These are phyloP conservation scores for Molorchus minor DNA, from an alignment of 2,888 invertebrate genomes.

Conservation along the genomic window DNA sequence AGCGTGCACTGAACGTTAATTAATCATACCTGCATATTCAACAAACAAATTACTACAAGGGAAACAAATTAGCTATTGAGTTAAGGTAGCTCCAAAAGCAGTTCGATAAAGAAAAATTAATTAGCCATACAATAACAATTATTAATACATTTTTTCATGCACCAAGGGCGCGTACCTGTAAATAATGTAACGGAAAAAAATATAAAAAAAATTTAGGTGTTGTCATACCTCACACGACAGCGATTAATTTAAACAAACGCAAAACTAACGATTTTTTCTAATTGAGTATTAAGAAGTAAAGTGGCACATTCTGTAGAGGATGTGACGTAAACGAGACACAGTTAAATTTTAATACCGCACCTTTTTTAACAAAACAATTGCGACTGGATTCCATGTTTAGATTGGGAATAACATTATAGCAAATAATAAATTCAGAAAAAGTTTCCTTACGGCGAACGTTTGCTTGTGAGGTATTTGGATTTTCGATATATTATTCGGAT, in stretches of 20 bases:
- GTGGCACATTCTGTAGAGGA: conserved; percentile 36
- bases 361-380: conserved; percentile 52
- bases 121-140: conserved; percentile 14
- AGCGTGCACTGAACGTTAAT: too few species aligned
- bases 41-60: too few species aligned
- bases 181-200: not conserved
- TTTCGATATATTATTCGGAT: conserved; percentile 34
- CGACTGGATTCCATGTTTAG: conserved; percentile 49
- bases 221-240: not conserved
- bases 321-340: conserved; percentile 47
- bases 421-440: conserved; percentile 44
- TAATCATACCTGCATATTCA: too few species aligned
- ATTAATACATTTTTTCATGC: not conserved
- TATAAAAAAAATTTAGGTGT: conserved; percentile 10
- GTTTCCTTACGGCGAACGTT: conserved; percentile 33
- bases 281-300: conserved; percentile 21
- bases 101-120: conserved; percentile 11
- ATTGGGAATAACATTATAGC: conserved; percentile 47
- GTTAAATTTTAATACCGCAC: conserved; percentile 50
- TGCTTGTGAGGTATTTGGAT: conserved; percentile 37
- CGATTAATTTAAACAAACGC: conserved; percentile 18
- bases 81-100: not conserved
- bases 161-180: conserved; percentile 8
- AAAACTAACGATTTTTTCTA: conserved; percentile 27
- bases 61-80: conserved; percentile 12